phyloP scores from a whole-genome alignment of 92 coral and sea anemone genomes.

The Plumapathes pennacea region DNA sequence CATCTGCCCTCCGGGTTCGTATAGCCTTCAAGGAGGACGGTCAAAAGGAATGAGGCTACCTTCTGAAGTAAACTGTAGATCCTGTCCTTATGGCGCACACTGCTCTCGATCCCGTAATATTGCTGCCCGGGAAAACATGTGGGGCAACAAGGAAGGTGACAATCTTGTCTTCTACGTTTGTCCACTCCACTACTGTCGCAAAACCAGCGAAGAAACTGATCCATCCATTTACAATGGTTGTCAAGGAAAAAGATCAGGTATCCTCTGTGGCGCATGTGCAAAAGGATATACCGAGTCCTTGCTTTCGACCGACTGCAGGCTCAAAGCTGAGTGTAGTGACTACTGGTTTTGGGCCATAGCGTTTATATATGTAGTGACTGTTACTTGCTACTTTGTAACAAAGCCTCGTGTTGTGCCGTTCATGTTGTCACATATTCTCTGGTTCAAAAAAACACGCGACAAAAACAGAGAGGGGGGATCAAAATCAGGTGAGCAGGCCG shows the following conservation, averaged over 20 bases:
- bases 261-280: constrained; percentile 66
- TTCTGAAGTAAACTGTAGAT: constrained; percentile 18
- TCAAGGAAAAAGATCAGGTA: constrained; percentile 60
- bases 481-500: not conserved
- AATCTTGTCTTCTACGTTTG: constrained; percentile 41
- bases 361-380: constrained; percentile 13
- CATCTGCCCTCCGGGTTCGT: constrained; percentile 28
- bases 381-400: constrained; percentile 38
- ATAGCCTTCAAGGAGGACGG: constrained; percentile 48
- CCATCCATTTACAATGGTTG: constrained; percentile 47
- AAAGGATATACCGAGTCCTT: constrained; percentile 61
- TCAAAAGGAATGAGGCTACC: constrained; percentile 19
- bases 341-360: constrained; percentile 70
- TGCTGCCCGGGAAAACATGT: constrained; percentile 27
- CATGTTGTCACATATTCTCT: constrained; percentile 28
- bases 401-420: constrained; percentile 51
- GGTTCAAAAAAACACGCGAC: constrained; percentile 26
- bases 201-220: constrained; percentile 6
- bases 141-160: constrained; percentile 55
- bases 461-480: not conserved
- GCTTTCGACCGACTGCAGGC: constrained; percentile 53
- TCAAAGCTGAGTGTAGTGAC: constrained; percentile 33
- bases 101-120: constrained; percentile 12
- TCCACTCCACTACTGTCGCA: constrained; percentile 66
- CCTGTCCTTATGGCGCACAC: constrained; percentile 49